These are phyloP conservation scores for Petrocephalus sullivani DNA, from an alignment of 2,797 vertebrate genomes.

Conservation along the genomic window DNA sequence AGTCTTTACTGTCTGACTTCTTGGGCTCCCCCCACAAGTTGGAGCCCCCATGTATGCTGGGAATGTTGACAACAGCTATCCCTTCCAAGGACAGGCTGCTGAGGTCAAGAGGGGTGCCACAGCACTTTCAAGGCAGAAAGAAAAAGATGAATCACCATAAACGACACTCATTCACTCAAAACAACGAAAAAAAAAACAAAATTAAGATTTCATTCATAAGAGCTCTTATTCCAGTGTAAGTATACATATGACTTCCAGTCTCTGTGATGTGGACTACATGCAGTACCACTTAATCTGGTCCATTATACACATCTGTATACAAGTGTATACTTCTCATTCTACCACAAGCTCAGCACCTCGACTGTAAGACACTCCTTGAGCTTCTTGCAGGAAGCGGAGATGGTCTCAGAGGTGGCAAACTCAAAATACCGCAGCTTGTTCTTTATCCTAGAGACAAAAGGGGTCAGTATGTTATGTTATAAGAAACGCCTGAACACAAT, in stretches of 20 bases:
- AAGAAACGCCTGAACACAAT: background rate
- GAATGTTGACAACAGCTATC: conserved; percentile 88
- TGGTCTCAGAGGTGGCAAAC: conserved; percentile 86
- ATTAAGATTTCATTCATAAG: background rate
- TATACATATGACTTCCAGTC: background rate
- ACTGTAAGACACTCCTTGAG: conserved; percentile 76
- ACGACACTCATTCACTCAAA: background rate
- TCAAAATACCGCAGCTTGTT: conserved; percentile 96
- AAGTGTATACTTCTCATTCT: background rate
- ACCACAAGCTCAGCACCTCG: conserved; percentile 61
- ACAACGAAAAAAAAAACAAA: background rate
- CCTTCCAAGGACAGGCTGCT: conserved; percentile 70
- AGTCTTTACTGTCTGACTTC: conserved; percentile 61
- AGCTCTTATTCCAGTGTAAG: background rate
- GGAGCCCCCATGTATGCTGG: conserved; percentile 90
- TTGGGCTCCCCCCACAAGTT: conserved; percentile 91
- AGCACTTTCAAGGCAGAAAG: conserved; percentile 63
- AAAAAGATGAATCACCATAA: background rate
- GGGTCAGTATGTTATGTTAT: background rate
- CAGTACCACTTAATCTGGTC: background rate
- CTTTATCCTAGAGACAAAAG: conserved; percentile 72
- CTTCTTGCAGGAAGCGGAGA: conserved; percentile 84
- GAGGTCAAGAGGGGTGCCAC: conserved; percentile 71
- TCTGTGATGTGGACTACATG: background rate
- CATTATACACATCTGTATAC: background rate